Base-by-base conservation (phyloP, 2,888 invertebrate genomes). In the Parthenolecanium corni region DNA sequence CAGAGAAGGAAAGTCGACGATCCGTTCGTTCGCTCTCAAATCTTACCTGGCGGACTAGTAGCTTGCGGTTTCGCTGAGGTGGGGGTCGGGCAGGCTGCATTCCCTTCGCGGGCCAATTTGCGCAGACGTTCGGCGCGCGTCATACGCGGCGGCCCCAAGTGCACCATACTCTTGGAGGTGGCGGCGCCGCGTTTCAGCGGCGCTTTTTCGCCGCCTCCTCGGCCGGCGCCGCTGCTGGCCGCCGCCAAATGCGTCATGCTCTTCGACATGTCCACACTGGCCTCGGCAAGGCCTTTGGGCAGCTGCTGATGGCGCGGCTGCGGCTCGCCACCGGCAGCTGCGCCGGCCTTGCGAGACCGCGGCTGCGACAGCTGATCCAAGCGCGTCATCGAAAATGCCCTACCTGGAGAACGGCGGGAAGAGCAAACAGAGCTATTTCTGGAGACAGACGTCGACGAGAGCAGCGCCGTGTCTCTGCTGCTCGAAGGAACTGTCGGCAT, bases 381-480 rank as follows among this genome's bases (percentile, higher is more conserved):
- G 71, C 92, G 85, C 73, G 90, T 87, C 90, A 92, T 90, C 75
- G 90, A 90, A 79, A 86, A 86, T 73, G 91, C 90, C 82, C 91
- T 89, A 82, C 85, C 85, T 85, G 82, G 82, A 66, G 78, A 75
- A 67, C 76, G 74, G 70, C 65, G 66, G 58, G 65, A 65, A 62
- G 66, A 65, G 52, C 65, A 65, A 72, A 75, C 74, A 70, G 77
- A 76, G 71, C 74, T 69, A 74, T 76, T 66, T 76, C 75, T 70
- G 16, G 58, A 58, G 47, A 25, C 47, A 23, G 31, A 12, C 5
- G 49, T 12, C 5, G 31, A 53, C 11, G 38, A 53, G 18, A 24
- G 44, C 18, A 20, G 44, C 20, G 58, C 36, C 31, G 49, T 20
- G n/a, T 58, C 58, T 58, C 58, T 47, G 44, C 6, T 44, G 52